These are phyloP conservation scores for Saguinus midas DNA, from an alignment of 2,113 vertebrate genomes.

Conservation along the genomic window DNA sequence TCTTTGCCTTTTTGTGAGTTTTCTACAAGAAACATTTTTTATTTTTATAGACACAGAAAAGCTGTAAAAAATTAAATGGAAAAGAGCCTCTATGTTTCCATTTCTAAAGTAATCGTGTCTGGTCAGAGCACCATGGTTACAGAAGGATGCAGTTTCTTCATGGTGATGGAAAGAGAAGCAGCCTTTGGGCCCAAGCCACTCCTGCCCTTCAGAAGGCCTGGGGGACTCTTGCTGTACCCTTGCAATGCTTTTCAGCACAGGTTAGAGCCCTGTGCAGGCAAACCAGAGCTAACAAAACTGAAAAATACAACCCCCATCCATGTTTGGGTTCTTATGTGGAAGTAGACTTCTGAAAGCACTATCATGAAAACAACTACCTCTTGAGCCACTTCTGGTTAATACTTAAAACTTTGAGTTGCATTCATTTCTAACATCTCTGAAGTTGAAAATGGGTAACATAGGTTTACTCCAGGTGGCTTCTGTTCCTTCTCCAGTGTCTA, in stretches of 20 bases:
- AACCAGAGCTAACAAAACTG: neutral
- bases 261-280: neutral
- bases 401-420: neutral
- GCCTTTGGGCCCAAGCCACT: neutral
- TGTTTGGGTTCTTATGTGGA: neutral
- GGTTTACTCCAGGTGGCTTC: neutral
- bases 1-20: neutral
- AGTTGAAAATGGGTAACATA: neutral
- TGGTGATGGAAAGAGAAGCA: neutral
- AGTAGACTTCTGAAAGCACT: neutral
- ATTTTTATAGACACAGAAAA: neutral
- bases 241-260: neutral
- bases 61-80: neutral
- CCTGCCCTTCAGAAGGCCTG: neutral
- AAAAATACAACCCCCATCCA: neutral
- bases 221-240: neutral
- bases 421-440: neutral
- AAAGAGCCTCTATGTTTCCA: neutral
- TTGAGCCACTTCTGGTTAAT: constrained; percentile 4
- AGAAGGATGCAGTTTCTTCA: neutral
- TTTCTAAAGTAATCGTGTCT: neutral
- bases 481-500: neutral
- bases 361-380: neutral
- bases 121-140: neutral
- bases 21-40: neutral